A percentile compares a stretch with the other conserved stretches of the same genome.
Conservation (phyloP, 2,113 vertebrate species). For the Bungarus multicinctus region DNA sequence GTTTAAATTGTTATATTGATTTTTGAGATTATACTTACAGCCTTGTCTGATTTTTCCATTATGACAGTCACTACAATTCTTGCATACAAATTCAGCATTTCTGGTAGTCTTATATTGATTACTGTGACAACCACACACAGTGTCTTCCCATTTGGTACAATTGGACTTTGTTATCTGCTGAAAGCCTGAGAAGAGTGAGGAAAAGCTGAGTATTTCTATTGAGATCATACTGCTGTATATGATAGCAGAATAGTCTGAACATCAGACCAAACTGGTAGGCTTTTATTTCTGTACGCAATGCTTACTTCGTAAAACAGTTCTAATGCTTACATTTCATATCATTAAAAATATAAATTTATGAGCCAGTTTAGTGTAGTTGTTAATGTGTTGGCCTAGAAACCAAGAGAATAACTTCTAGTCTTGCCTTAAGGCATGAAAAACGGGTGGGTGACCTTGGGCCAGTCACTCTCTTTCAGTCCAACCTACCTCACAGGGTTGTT, state of each 20-base stretch:
- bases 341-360: not conserved
- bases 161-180: slow-evolving; percentile 40
- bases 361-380: not conserved
- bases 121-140: slow-evolving; percentile 54
- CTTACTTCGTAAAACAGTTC: not conserved
- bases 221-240: not conserved
- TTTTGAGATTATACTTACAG: slow-evolving; percentile 38
- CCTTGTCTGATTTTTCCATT: slow-evolving; percentile 42
- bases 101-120: slow-evolving; percentile 37
- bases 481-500: not conserved
- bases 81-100: slow-evolving; percentile 37
- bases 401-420: not conserved
- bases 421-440: not conserved
- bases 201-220: not conserved
- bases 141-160: slow-evolving; percentile 54
- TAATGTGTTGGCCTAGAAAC: not conserved
- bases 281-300: not conserved
- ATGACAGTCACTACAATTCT: slow-evolving; percentile 45
- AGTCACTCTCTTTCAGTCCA: not conserved
- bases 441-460: not conserved
- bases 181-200: not conserved
- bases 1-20: not conserved
- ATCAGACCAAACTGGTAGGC: not conserved
- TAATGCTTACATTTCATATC: not conserved
- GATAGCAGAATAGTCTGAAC: not conserved